Evolutionary conservation across 2,113 vertebrate genomes (phyloP).

Genomic region (Brachyistius frenatus): DNA sequence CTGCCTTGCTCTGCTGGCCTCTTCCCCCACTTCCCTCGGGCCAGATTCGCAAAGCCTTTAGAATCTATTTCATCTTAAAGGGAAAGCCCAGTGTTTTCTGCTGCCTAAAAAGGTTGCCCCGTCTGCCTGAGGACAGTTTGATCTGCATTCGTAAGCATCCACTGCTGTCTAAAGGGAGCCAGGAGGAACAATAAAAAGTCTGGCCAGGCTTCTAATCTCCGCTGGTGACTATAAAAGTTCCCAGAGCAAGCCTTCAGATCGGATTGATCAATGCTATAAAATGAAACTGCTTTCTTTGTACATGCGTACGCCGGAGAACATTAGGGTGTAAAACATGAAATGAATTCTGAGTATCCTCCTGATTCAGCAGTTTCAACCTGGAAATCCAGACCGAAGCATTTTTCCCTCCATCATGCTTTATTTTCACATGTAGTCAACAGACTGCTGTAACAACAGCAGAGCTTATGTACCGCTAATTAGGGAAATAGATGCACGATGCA

Average conservation of each 20-base stretch:
- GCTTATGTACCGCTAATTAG: not conserved
- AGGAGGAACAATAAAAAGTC: constrained; percentile 68
- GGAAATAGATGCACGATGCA: no score
- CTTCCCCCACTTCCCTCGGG: constrained; percentile 55
- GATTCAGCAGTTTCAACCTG: constrained; percentile 3
- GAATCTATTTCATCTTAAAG: constrained; percentile 66
- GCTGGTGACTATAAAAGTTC: constrained; percentile 59
- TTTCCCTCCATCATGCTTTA: not conserved
- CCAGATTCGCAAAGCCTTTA: constrained; percentile 56
- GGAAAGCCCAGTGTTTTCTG: constrained; percentile 49
- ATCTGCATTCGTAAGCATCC: constrained; percentile 60
- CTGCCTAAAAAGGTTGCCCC: constrained; percentile 17
- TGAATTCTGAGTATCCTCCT: constrained; percentile 17
- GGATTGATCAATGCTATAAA: constrained; percentile 63
- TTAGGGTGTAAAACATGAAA: constrained; percentile 27
- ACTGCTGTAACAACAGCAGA: no score
- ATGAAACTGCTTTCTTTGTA: constrained; percentile 44
- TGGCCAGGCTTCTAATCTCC: constrained; percentile 58
- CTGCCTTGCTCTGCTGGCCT: constrained; percentile 29
- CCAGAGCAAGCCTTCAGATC: constrained; percentile 18
- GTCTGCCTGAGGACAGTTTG: constrained; percentile 48
- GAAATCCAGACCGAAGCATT: not conserved
- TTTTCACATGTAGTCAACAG: not conserved
- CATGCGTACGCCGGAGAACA: constrained; percentile 27
- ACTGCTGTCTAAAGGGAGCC: constrained; percentile 42